A percentile compares a stretch with the other conserved stretches of the same genome.
These are phyloP conservation scores for Cylindroiulus punctatus DNA, from an alignment of 2,888 invertebrate genomes.

Conservation along the genomic window DNA sequence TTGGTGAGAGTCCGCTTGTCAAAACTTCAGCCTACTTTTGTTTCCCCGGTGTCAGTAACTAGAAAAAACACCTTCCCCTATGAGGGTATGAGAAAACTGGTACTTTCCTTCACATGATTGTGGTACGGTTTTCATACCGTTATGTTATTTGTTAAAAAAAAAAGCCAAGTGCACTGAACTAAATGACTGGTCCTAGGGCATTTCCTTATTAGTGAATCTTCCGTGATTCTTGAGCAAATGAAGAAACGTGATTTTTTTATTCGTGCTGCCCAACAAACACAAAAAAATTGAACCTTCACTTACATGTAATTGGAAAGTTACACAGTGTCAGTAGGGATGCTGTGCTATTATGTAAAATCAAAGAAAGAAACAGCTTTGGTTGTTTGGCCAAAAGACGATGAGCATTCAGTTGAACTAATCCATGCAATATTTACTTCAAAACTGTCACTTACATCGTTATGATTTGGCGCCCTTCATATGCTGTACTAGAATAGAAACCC, in stretches of 20 bases:
- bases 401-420: too few relatives aligned
- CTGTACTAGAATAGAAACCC: not conserved
- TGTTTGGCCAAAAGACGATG: too few relatives aligned
- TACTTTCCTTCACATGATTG: constrained; percentile 20
- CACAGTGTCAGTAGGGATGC: not conserved
- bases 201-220: constrained; percentile 28
- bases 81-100: constrained; percentile 5
- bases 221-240: not conserved
- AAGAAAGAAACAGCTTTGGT: too few relatives aligned
- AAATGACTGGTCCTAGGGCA: not conserved
- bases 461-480: too few relatives aligned
- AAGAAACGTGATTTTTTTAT: not conserved
- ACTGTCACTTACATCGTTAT: too few relatives aligned
- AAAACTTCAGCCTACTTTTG: constrained; percentile 11
- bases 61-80: not conserved
- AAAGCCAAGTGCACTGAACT: constrained; percentile 5
- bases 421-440: not conserved
- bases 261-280: not conserved
- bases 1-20: not conserved
- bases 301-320: not conserved
- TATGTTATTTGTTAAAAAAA: not conserved
- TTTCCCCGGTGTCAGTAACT: not conserved
- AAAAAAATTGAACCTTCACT: not conserved
- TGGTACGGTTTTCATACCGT: not conserved
- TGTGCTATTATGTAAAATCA: not conserved